phyloP scores from a whole-genome alignment of 2,888 invertebrate genomes.

The Syrista parreyssii region DNA sequence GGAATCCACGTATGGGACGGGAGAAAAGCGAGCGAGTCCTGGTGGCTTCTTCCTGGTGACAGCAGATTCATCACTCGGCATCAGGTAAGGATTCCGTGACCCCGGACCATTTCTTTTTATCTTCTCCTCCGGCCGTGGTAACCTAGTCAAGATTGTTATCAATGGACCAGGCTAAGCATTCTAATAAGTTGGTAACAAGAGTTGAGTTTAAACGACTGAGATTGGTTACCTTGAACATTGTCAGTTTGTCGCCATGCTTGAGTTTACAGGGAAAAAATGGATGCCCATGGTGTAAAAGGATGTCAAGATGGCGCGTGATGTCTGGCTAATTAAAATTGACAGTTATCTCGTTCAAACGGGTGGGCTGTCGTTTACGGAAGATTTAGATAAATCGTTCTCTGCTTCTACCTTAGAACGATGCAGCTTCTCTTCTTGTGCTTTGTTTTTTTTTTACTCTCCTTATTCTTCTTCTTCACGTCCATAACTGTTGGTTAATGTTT shows the following conservation, averaged over 20 bases:
- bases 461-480: neutral
- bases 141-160: neutral
- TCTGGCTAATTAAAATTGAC: conserved; percentile 28
- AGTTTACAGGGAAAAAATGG: neutral
- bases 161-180: neutral
- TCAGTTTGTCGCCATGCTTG: neutral
- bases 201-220: neutral
- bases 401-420: conserved; percentile 9
- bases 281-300: neutral
- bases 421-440: neutral
- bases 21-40: conserved; percentile 7
- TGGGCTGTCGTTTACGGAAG: conserved; percentile 26
- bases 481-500: neutral
- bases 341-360: conserved; percentile 20
- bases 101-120: conserved; percentile 8
- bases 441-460: neutral
- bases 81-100: neutral
- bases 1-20: neutral
- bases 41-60: conserved; percentile 4
- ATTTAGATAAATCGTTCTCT: conserved; percentile 27
- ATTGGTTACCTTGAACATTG: neutral
- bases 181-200: neutral
- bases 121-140: neutral
- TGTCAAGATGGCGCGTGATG: conserved; percentile 14
- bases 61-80: conserved; percentile 18